Conservation (phyloP, 2,113 vertebrate species). For the Montifringilla adamsi region DNA sequence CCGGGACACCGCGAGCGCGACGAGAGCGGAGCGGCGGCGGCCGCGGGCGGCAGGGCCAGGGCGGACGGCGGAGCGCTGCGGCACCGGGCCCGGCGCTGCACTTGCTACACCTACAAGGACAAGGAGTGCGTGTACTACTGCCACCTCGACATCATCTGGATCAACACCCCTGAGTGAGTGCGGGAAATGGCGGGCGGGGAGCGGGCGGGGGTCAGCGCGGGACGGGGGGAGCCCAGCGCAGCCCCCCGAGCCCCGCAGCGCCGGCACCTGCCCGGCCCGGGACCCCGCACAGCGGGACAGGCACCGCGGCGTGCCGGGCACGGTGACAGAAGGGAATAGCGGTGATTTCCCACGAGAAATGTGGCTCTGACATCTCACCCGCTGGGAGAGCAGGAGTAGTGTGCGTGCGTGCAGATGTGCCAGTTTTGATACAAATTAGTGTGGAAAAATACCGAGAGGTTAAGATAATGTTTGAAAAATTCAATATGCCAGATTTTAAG, state of each 20-base stretch:
- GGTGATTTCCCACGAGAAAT: background rate
- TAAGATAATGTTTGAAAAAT: background rate
- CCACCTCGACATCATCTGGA: background rate
- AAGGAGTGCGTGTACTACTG: background rate
- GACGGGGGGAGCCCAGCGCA: background rate
- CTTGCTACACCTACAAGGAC: background rate
- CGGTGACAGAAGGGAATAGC: accelerated
- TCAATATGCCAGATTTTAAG: background rate
- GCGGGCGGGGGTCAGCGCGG: background rate
- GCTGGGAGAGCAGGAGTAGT: accelerated
- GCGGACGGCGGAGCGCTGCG: background rate
- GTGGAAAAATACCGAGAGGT: background rate
- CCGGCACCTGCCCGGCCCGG: background rate
- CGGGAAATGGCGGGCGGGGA: background rate
- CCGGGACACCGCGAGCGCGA: background rate
- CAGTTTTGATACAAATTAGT: background rate
- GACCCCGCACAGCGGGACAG: background rate
- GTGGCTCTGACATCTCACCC: background rate
- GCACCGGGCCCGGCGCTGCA: background rate
- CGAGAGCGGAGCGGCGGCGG: background rate
- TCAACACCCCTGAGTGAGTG: background rate
- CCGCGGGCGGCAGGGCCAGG: background rate
- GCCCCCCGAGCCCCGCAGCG: background rate
- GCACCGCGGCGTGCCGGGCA: accelerated
- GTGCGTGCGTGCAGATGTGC: background rate